phyloP scores from a whole-genome alignment of 1,140 invertebrate genomes.

The Zaprionus nigranus region DNA sequence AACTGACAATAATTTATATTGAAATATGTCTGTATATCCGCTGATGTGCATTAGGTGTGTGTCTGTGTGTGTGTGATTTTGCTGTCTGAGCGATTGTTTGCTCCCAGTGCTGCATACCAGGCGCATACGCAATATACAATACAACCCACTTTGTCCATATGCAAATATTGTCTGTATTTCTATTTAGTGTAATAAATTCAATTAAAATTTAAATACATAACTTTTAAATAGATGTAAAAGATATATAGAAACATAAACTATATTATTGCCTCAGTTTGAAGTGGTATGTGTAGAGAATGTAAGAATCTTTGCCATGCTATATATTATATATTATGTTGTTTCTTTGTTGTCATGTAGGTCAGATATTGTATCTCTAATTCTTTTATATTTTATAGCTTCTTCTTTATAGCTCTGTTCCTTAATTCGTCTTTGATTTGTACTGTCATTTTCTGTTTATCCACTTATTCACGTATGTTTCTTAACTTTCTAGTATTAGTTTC shows the following conservation, averaged over 20 bases:
- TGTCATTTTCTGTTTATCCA: too few species aligned
- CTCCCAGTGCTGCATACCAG: not conserved
- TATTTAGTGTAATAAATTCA: not conserved
- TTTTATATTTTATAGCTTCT: too few species aligned
- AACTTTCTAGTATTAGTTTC: too few species aligned
- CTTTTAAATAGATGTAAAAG: not conserved
- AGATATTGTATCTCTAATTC: too few species aligned
- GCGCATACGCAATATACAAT: constrained; percentile 19
- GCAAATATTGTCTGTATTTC: not conserved
- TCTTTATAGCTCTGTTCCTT: too few species aligned
- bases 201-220: not conserved
- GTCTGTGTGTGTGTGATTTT: not conserved
- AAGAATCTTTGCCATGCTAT: not conserved
- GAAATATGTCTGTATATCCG: constrained; percentile 59
- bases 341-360: too few species aligned
- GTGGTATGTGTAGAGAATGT: too few species aligned
- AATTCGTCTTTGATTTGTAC: too few species aligned
- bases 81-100: not conserved
- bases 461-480: too few species aligned
- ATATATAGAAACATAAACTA: not conserved
- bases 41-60: constrained; percentile 35
- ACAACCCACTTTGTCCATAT: not conserved
- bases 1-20: constrained; percentile 79
- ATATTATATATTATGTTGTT: too few species aligned
- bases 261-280: too few species aligned